A percentile compares a stretch with the other conserved stretches of the same genome.
phyloP scores from a whole-genome alignment of 1,140 invertebrate genomes.

The Rhyacophila brunnea region DNA sequence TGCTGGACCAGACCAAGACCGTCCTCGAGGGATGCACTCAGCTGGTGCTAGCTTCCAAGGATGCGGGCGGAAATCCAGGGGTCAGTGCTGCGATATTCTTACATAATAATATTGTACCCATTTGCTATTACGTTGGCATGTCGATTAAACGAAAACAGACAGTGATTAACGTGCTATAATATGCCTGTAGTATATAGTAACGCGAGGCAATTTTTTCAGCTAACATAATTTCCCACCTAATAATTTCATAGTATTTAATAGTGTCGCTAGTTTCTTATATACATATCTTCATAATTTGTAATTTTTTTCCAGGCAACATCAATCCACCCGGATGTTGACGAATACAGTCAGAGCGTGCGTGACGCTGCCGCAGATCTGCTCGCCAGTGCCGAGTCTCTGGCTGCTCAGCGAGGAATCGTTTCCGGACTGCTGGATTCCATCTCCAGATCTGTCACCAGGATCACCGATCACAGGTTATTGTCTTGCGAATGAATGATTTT shows the following conservation, averaged over 20 bases:
- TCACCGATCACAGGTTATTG: slow-evolving; percentile 71
- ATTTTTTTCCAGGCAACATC: slow-evolving; percentile 60
- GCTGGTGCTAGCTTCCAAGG: slow-evolving; percentile 82
- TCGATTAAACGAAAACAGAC: no score
- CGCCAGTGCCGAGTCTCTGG: slow-evolving; percentile 78
- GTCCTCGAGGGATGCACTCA: slow-evolving; percentile 88
- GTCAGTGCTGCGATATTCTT: slow-evolving; percentile 45
- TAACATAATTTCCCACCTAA: no score
- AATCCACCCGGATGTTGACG: slow-evolving; percentile 81
- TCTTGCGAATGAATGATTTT: no score
- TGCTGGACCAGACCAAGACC: slow-evolving; percentile 92
- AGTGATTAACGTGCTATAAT: no score
- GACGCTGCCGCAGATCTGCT: slow-evolving; percentile 82
- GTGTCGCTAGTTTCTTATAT: slow-evolving; percentile 3
- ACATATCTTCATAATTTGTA: slow-evolving; percentile 6
- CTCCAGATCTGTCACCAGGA: slow-evolving; percentile 76
- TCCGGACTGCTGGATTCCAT: slow-evolving; percentile 89
- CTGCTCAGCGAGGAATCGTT: slow-evolving; percentile 82
- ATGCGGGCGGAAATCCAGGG: slow-evolving; percentile 89
- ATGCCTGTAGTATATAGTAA: neutral
- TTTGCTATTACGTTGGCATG: no score
- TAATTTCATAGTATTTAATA: neutral
- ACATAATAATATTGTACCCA: no score
- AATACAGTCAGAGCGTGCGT: slow-evolving; percentile 73
- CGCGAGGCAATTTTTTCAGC: neutral